These are phyloP conservation scores for Donacobius atricapilla DNA, from an alignment of 2,113 vertebrate species.

Conservation along the genomic window DNA sequence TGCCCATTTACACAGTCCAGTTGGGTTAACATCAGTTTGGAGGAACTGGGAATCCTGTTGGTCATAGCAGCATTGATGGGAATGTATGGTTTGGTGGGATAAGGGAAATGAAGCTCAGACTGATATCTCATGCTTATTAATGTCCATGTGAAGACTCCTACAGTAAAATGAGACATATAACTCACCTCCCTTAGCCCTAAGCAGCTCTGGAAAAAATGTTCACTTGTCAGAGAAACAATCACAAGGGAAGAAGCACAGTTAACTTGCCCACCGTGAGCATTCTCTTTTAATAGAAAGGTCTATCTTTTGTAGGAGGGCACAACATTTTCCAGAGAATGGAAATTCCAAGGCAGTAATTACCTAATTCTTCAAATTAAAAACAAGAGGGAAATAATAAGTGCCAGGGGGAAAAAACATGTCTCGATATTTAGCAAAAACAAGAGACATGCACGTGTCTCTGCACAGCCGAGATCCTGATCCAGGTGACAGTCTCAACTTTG, in stretches of 20 bases:
- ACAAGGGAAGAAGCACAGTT: not conserved
- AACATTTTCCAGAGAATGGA: not conserved
- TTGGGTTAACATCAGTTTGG: not conserved
- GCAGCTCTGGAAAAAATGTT: not conserved
- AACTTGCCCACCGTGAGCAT: accelerated
- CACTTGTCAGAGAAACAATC: not conserved
- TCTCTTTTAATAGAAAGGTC: not conserved
- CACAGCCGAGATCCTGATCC: not conserved
- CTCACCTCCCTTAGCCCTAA: not conserved
- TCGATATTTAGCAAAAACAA: not conserved
- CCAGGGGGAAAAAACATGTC: not conserved
- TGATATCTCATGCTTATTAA: not conserved
- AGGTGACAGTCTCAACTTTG: not conserved
- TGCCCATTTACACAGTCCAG: not conserved
- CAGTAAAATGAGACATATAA: not conserved
- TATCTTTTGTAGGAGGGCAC: not conserved
- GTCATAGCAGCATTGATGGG: not conserved
- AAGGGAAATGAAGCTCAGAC: not conserved
- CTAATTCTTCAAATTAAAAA: not conserved
- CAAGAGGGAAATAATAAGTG: not conserved
- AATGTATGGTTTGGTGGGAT: not conserved
- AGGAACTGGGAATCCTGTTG: not conserved
- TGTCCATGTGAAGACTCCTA: not conserved
- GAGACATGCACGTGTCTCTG: accelerated
- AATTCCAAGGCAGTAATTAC: not conserved